Evolutionary conservation across 1,140 invertebrate genomes (phyloP), one percentile per base, ranked within the genome.

Genomic region (Pantala flavescens): DNA sequence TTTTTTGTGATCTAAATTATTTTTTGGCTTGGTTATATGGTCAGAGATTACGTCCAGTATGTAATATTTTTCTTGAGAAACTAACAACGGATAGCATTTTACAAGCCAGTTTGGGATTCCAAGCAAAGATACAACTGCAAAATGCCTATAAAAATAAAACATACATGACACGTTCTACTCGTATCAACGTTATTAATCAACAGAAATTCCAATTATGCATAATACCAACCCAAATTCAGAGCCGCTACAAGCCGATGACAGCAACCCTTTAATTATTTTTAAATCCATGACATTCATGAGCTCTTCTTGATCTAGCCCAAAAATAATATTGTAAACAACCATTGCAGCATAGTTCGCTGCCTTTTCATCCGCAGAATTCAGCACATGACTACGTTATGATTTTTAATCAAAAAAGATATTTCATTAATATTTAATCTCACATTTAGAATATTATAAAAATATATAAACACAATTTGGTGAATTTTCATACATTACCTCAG

Each of bases 41-140:
- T 78, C 74, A 71, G 79, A 76, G 36, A 84, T 79, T 28, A 83
- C 76, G 76, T 82, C 78, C 28, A 84, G 76, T 73, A 82, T 77
- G 77, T 78, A 78, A 72, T 84, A 77, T 78, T 79, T 81, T 43
- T 80, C 75, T 24, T 81, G 76, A 7, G 78, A 76, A 16, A 77
- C 74, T 24, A 84, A 76, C 72, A 78, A 74, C 21, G 79, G 72
- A 55, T 85, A 85, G 55, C 77, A 63, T 14, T 73, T 76, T 19
- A 63, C 73, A 16, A 76, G 10, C 24, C 71, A 76, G 11, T 43
- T 19, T 11, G 70, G 36, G 1, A 23, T 10, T 16, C 43, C 23
- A 14, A 78, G 55, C 7, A 77, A 72, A 12, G 70, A 36, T 71
- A 75, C 70, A 36, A 77, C 24, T 71, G 74, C 36, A 36, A 55